phyloP scores from a whole-genome alignment of 2,888 invertebrate species.

The Luffia ferchaultella region DNA sequence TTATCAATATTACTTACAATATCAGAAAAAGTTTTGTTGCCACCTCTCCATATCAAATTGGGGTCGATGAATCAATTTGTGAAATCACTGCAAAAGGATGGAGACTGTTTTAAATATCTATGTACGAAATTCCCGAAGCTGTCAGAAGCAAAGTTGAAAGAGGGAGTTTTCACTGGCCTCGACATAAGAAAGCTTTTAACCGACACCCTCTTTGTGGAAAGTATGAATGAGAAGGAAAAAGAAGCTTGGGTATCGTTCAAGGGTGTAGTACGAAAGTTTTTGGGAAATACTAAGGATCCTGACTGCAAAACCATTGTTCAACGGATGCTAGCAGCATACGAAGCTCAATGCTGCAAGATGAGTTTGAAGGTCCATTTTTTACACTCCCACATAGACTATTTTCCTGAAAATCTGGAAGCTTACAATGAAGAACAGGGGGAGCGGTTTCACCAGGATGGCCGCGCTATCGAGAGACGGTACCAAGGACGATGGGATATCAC shows the following conservation, averaged over 20 bases:
- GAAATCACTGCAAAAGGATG: slow-evolving; percentile 1
- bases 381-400: slow-evolving; percentile 8
- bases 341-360: slow-evolving; percentile 1
- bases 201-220: background rate
- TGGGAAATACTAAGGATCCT: slow-evolving; percentile 1
- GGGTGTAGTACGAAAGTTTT: background rate
- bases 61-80: background rate
- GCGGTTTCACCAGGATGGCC: background rate
- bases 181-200: slow-evolving; percentile 2
- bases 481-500: slow-evolving; percentile 2
- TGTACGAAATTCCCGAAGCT: background rate
- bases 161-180: background rate
- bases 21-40: background rate
- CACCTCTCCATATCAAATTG: background rate
- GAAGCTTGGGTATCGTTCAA: slow-evolving; percentile 1
- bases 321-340: background rate
- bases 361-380: slow-evolving; percentile 9
- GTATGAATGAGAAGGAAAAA: background rate
- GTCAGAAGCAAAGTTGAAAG: background rate
- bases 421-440: background rate
- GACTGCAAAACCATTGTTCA: background rate
- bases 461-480: background rate
- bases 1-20: no score
- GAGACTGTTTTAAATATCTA: background rate
- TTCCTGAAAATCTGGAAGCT: slow-evolving; percentile 8